Evolutionary conservation across 2,797 vertebrate species (phyloP), one percentile per base, ranked within the genome.

Genomic region (Premnoplex brunnescens): DNA sequence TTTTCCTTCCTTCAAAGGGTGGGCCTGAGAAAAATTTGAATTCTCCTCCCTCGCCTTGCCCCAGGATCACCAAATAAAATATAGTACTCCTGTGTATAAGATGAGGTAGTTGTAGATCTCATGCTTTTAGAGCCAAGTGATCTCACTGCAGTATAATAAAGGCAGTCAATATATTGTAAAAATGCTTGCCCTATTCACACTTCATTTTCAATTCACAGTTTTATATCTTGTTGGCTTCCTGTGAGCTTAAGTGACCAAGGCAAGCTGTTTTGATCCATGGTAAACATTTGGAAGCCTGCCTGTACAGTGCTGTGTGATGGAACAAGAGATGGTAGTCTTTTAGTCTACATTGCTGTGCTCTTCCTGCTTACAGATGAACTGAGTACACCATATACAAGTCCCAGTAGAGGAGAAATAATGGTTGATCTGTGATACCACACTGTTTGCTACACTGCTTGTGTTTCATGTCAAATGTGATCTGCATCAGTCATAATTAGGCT

Each of bases 51-150:
- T 10, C 3, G 4, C 22, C 15, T 17, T 22, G 15, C 5, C 23
- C 43, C 21, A 28, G 17, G 26, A 54, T 79, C 22, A 37, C 26
- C 20, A 71, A 55, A 79, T 66, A 79, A 94, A 67, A 79, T 69
- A 48, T 5, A 39, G 13, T 46, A 48, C 39, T 73, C 39, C 23
- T 23, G 6, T 59, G 44, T 79, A 14, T 79, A 69, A 87, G 36
- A 76, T 82, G 71, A 91, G 41, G 48, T 79, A 59, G 84, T 55
- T 91, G 84, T 85, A 93, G 82, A 91, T 90, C 76, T 86, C 34
- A 8, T 60, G 32, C 63, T 92, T 93, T 92, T 93, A 73, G 39
- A 91, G 84, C 81, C 55, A 62, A 44, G 16, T 89, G 86, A 85
- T 89, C 59, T 63, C 81, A 91, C 59, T 91, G 55, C 89, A 69